Conservation (phyloP, 1,140 invertebrate species). For the Coelopa frigida region DNA sequence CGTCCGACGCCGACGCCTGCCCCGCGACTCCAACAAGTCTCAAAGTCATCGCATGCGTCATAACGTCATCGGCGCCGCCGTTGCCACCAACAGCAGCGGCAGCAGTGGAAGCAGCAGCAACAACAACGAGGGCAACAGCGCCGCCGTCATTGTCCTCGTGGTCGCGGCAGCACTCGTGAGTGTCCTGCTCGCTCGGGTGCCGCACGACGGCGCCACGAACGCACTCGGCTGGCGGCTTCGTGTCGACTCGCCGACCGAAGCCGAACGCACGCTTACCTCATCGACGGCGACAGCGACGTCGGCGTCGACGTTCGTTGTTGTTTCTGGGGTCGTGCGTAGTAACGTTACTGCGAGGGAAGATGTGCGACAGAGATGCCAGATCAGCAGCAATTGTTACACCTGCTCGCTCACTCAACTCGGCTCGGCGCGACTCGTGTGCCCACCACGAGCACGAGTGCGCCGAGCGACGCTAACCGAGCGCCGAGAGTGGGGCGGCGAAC, state of each 20-base stretch:
- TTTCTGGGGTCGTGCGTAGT: conserved; percentile 6
- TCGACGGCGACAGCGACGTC: not conserved
- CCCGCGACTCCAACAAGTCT: too few relatives aligned
- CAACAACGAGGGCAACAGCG: not conserved
- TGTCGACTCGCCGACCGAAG: too few relatives aligned
- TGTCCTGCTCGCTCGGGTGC: too few relatives aligned
- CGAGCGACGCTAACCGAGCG: not conserved
- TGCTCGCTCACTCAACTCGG: conserved; percentile 11
- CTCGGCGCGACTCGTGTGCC: too few relatives aligned
- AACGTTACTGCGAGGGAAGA: conserved; percentile 1
- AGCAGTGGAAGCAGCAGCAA: not conserved
- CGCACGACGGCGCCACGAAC: too few relatives aligned
- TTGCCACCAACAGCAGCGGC: not conserved
- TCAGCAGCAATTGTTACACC: conserved; percentile 11
- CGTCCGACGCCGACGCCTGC: too few relatives aligned
- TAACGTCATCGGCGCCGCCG: conserved; percentile 1
- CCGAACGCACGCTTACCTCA: too few relatives aligned
- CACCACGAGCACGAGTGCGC: conserved; percentile 2
- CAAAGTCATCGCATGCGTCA: conserved; percentile 8
- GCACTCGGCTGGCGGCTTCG: too few relatives aligned
- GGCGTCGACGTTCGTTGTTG: conserved; percentile 6
- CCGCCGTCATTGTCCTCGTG: too few relatives aligned
- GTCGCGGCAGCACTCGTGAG: too few relatives aligned
- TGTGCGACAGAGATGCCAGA: not conserved
- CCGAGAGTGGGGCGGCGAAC: not conserved